Evolutionary conservation across 2,888 invertebrate species (phyloP).

Genomic region (Perdita meconis): DNA sequence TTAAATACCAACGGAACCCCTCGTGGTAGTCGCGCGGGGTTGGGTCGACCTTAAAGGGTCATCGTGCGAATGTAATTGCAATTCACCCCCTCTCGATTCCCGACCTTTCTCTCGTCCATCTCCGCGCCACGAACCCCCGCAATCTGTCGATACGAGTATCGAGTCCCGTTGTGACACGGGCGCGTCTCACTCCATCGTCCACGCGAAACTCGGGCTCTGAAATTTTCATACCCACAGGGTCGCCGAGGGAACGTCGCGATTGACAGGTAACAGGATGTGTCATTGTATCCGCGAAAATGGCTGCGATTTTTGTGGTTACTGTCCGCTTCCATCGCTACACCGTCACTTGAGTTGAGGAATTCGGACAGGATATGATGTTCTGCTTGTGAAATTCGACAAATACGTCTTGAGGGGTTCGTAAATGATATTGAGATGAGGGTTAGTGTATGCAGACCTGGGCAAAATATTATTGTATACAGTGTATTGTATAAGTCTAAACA

Average conservation of each 20-base stretch:
- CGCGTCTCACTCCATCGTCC: slow-evolving; percentile 20
- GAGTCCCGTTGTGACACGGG: slow-evolving; percentile 45
- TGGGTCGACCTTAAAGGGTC: slow-evolving; percentile 48
- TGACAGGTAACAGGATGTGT: slow-evolving; percentile 45
- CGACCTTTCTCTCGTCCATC: not conserved
- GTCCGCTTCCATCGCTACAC: slow-evolving; percentile 22
- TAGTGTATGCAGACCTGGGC: no score
- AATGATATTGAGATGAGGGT: not conserved
- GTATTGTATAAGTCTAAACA: no score
- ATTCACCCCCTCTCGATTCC: slow-evolving; percentile 28
- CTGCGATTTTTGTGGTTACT: not conserved
- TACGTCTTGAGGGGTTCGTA: not conserved
- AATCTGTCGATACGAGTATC: slow-evolving; percentile 59
- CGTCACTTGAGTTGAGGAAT: not conserved
- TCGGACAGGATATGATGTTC: not conserved
- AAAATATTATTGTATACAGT: no score
- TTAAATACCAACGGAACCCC: slow-evolving; percentile 57
- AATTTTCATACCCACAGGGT: slow-evolving; percentile 47
- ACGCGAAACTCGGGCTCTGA: slow-evolving; percentile 44
- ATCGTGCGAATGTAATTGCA: slow-evolving; percentile 67
- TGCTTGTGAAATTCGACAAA: not conserved
- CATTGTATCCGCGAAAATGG: slow-evolving; percentile 22
- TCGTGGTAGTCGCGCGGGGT: slow-evolving; percentile 5
- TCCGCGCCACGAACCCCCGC: slow-evolving; percentile 12
- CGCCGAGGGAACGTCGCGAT: slow-evolving; percentile 4